These are phyloP conservation scores for Arizona elegans DNA, from an alignment of 2,113 vertebrate species.

Conservation along the genomic window DNA sequence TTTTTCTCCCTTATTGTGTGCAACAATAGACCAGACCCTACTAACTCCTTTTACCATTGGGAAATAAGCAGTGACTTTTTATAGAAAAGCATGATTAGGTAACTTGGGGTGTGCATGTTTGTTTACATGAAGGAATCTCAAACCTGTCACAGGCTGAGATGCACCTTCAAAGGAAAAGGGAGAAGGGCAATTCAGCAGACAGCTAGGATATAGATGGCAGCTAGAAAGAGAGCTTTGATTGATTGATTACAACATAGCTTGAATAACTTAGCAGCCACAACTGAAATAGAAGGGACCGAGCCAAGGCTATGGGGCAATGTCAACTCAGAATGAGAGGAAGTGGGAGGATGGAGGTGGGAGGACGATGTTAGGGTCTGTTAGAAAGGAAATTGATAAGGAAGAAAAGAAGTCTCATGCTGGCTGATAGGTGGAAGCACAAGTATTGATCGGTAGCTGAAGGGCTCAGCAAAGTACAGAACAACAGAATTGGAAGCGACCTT, in stretches of 20 bases:
- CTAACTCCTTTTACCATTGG: background rate
- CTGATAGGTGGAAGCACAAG: background rate
- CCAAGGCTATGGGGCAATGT: background rate
- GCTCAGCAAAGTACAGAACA: background rate
- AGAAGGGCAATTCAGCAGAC: background rate
- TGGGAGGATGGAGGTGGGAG: background rate
- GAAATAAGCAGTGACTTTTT: background rate
- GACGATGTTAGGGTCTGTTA: background rate
- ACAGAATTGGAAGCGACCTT: background rate
- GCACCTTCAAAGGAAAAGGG: background rate
- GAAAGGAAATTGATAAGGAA: background rate
- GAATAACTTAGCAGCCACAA: background rate
- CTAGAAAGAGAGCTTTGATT: background rate
- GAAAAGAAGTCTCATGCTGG: background rate
- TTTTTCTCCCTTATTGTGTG: background rate
- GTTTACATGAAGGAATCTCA: background rate
- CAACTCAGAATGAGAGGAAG: background rate
- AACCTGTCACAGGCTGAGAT: background rate
- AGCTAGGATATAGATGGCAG: background rate
- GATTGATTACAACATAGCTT: background rate
- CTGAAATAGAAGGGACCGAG: background rate
- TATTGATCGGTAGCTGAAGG: background rate
- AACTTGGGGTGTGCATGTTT: background rate
- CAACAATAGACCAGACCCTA: background rate
- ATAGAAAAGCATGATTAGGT: background rate